Evolutionary conservation across 2,797 vertebrate species (phyloP).

Genomic region (Rhynchotus rufescens): DNA sequence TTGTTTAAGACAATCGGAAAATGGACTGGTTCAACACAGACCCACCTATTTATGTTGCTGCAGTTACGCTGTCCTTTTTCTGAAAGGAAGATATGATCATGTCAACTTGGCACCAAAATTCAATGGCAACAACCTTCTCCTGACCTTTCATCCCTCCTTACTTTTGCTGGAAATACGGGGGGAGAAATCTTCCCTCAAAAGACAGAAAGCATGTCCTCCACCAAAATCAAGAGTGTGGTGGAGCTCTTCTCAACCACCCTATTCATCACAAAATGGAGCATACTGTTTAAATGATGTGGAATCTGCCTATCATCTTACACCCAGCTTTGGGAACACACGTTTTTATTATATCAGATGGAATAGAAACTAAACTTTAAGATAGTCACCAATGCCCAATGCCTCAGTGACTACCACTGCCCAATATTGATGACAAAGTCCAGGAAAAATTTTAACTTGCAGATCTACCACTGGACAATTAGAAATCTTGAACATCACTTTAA

Average conservation of each 20-base stretch:
- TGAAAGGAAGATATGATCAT: conserved; percentile 70
- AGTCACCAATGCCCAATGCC: accelerated
- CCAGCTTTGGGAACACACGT: neutral
- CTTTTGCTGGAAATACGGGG: neutral
- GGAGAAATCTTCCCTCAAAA: neutral
- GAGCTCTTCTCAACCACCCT: neutral
- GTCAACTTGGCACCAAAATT: conserved; percentile 57
- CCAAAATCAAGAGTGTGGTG: neutral
- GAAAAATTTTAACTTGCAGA: neutral
- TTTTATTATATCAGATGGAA: neutral
- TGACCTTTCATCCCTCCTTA: conserved; percentile 62
- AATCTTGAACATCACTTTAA: neutral
- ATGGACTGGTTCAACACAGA: conserved; percentile 49
- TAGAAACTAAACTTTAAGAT: neutral
- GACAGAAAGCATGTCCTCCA: neutral
- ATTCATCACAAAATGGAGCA: neutral
- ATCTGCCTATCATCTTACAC: neutral
- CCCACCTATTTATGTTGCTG: conserved; percentile 61
- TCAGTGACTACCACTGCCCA: neutral
- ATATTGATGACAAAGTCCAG: accelerated
- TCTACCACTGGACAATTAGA: neutral
- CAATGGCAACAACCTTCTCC: conserved; percentile 29
- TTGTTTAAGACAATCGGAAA: conserved; percentile 54
- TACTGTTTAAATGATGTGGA: neutral
- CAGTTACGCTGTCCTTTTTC: conserved; percentile 47